Evolutionary conservation across 1,140 invertebrate genomes (phyloP), one percentile per base, ranked within the genome.

Genomic region (Trypoxylus dichotomus): DNA sequence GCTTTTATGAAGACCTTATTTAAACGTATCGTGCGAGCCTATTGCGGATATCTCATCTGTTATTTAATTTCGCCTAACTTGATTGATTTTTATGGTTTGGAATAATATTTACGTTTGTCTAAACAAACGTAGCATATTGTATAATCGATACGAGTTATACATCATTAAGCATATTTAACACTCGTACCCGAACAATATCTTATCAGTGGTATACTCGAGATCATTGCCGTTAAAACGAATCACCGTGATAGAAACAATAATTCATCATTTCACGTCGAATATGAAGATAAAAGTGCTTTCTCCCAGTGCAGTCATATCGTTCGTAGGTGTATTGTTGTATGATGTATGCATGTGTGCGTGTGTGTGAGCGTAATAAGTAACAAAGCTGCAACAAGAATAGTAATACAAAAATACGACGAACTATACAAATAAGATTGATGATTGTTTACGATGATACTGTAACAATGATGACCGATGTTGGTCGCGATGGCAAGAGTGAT

Each of bases 361-460:
- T 5, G 8, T 63, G 25, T 68, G 60, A 68, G 21, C 47, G 47
- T 29, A 68, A 68, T 68, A 68, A 25, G 5, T 68, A 68, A 68
- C 13, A 68, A 54, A 68, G 60, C 24, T 68, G 60, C 60, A 29
- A 68, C 27, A 68, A 68, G 5, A 68, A 68, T 68, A 68, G 24
- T 68, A 27, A 58, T 58, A 58, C 47, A 58, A 58, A 58, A 58
- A 58, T 58, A 58, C 47, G 15, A 13, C 15, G 15, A 71, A 71
- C 13, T 27, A 71, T 71, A 74, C 27, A 41, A 74, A 74, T 37
- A 32, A 74, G 72, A 41, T 74, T 74, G 72, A 74, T 74, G 72
- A 68, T 41, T 74, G 72, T 74, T 74, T 37, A 42, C 72, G 29
- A 74, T 74, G 60, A 68, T 68, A 68, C 24, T 13, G 60, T 68